Conservation (phyloP, 2,113 vertebrate genomes). For the Antigone vipio region DNA sequence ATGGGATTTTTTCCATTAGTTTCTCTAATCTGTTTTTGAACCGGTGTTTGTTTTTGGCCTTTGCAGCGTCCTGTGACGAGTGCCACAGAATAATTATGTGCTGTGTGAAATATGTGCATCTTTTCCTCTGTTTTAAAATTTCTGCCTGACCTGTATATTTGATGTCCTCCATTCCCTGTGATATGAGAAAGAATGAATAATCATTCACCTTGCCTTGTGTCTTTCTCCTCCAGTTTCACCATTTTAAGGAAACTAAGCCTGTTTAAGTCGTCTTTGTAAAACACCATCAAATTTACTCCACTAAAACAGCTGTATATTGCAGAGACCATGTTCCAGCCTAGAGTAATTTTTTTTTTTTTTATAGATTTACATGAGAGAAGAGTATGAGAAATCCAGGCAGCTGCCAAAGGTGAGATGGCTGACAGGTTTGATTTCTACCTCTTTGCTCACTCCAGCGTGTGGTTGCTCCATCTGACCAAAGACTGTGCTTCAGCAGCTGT, state of each 20-base stretch:
- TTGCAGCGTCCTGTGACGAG: background rate
- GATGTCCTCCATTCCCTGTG: background rate
- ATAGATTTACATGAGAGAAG: background rate
- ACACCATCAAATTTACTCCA: background rate
- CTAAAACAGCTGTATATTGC: background rate
- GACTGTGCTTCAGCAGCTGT: background rate
- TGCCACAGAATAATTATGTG: background rate
- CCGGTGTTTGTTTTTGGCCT: background rate
- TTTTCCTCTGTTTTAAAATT: background rate
- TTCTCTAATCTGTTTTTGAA: background rate
- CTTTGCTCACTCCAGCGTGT: background rate
- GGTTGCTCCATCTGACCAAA: background rate
- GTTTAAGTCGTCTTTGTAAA: background rate
- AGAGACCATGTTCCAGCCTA: background rate
- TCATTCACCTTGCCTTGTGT: background rate
- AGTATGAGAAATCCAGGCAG: background rate
- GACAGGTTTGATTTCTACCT: background rate
- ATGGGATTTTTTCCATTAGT: background rate
- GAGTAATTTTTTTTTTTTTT: background rate
- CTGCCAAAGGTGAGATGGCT: rapidly evolving
- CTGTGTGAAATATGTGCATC: background rate
- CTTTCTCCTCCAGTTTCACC: background rate
- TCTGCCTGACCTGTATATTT: background rate
- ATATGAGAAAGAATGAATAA: background rate
- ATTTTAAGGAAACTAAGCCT: background rate